phyloP scores from a whole-genome alignment of 2,113 vertebrate genomes.

The Myrmecophaga tridactyla region DNA sequence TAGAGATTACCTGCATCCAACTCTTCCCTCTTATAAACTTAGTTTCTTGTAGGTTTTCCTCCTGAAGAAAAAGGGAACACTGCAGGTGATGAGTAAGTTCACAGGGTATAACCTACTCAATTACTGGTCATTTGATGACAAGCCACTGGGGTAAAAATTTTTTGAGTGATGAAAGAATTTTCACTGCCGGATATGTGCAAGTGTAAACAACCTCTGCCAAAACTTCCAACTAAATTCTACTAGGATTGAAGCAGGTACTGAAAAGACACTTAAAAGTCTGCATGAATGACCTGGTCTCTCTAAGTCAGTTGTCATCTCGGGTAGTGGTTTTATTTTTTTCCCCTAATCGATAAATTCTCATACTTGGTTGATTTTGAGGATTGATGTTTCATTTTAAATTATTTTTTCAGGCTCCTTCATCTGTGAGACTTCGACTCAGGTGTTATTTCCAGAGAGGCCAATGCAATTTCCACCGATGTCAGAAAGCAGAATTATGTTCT shows the following conservation, averaged over 20 bases:
- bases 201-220: neutral
- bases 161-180: neutral
- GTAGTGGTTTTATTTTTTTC: neutral
- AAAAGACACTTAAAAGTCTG: neutral
- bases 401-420: neutral
- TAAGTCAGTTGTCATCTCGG: neutral
- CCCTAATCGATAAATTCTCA: slow-evolving; percentile 44
- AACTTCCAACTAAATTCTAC: neutral
- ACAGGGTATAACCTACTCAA: neutral
- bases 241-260: neutral
- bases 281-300: neutral
- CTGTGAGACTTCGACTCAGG: slow-evolving; percentile 14
- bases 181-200: neutral
- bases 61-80: neutral
- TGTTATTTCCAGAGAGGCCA: slow-evolving; percentile 46
- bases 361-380: slow-evolving; percentile 47
- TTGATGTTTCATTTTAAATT: slow-evolving; percentile 32
- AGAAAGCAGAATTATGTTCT: slow-evolving; percentile 59
- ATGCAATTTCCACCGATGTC: slow-evolving; percentile 60
- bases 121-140: neutral
- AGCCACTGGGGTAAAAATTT: neutral
- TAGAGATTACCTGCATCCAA: neutral
- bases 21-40: neutral
- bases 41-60: neutral
- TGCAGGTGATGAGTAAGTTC: neutral